Evolutionary conservation across 2,888 invertebrate species (phyloP), one percentile per base, ranked within the genome.

Genomic region (Chrysodeixis includens): DNA sequence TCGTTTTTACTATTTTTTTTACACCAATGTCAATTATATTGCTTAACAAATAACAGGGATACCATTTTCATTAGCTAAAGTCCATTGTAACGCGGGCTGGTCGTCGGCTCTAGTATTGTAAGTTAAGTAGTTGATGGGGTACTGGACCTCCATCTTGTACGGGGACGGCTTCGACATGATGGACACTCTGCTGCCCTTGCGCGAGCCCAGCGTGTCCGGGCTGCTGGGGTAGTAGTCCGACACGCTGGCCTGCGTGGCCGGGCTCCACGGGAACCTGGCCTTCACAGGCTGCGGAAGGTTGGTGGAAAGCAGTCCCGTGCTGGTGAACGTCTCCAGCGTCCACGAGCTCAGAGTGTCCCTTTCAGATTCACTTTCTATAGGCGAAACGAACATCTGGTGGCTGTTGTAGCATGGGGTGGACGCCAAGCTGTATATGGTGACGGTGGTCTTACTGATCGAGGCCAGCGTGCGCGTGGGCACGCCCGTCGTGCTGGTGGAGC

Each of bases 161-260:
- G 22, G 44, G 1, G 62, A 56, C 32, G 49, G 44, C 2, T 26
- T 56, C 1, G 26, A 30, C 5, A 35, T 35, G 1, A 68, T 14
- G 0, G 73, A 70, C 26, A 62, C 70, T 20, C 81, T 76, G 61
- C 85, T 86, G 0, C 69, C 78, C 56, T 83, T 83, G 30, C 76
- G 78, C 3, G 83, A 80, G 0, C 65, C 51, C 0, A 76, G 51
- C 6, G 82, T 79, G 1, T 81, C 78, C 6, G 77, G 3, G 5
- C 86, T 81, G 58, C 85, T 88, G 0, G 91, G 92, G 65, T 92
- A 92, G 0, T 72, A 54, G 18, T 89, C 88, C 0, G 86, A 77
- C 0, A 62, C 70, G 35, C 82, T 86, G 6, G 62, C 12, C 1
- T 58, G 67, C 0, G 86, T 83, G 8, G 61, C 66, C 0, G 85